Evolutionary conservation across 2,113 vertebrate species (phyloP), one percentile per base, ranked within the genome.

Genomic region (Nibea coibor): DNA sequence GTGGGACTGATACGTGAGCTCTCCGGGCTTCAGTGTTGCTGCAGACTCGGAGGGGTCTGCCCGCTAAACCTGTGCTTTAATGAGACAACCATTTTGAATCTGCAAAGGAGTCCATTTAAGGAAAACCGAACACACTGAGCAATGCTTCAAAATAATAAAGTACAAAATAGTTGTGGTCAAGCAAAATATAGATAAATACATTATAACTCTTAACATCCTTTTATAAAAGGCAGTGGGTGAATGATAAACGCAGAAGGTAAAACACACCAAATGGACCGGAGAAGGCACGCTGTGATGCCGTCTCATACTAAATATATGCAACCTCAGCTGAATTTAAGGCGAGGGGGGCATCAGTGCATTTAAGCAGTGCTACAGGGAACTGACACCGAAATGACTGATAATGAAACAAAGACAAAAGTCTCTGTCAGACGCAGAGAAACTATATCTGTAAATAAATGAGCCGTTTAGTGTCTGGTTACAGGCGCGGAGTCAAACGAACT

Each of bases 1-100:
- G 67, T 50, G 82, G 86, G 83, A 86, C 75, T 77, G 84, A 80
- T 88, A 84, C 68, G 78, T 72, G 84, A 85, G 85, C 83, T 89
- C 87, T 83, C 70, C 58, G 73, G 67, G 86, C 75, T 83, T 74
- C 67, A 42, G 72, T 65, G 88, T 76, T 87, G 86, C 89, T 80
- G 78, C 81, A 77, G 83, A 84, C 89, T 83, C 86, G 35, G 64
- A 90, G 81, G 75, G 81, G 85, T 80, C 85, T 87, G 83, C 82
- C 63, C 71, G 84, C 81, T 57, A 85, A 84, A 91, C 79, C 85
- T 87, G 77, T 69, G 72, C 72, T 85, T 75, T 87, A 89, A 90
- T 80, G 72, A 90, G 87, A 90, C 86, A 65, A 83, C 87, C 89
- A 92, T 91, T 91, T 92, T 88, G 81, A 87, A 88, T 75, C 53